These are phyloP conservation scores for Enteromius argenteus DNA, from an alignment of 2,797 vertebrate species.

Conservation along the genomic window DNA sequence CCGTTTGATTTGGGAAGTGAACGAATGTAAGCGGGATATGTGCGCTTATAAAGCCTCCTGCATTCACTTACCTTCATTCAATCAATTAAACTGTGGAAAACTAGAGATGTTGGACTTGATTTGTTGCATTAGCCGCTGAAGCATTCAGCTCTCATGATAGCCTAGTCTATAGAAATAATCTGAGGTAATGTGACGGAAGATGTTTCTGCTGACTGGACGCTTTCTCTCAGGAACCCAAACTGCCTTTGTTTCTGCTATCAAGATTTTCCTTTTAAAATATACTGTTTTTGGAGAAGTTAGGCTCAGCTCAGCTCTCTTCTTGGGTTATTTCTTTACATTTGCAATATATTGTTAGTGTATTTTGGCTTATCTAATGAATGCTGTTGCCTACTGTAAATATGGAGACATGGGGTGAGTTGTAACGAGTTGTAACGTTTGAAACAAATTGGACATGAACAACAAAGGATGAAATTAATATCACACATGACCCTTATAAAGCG, in stretches of 20 bases:
- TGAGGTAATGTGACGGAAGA: conserved; percentile 36
- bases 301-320: neutral
- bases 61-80: neutral
- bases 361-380: neutral
- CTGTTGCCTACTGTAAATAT: neutral
- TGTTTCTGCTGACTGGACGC: conserved; percentile 34
- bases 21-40: neutral
- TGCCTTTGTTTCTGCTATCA: neutral
- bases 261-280: neutral
- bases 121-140: neutral
- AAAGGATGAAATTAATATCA: neutral
- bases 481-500: neutral
- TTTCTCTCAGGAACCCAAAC: neutral
- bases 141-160: neutral
- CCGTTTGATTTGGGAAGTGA: neutral
- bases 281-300: neutral
- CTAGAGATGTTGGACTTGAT: neutral
- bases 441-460: neutral
- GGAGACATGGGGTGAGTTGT: neutral
- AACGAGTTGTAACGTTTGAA: neutral
- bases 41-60: neutral
- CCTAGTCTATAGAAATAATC: neutral
- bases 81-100: neutral
- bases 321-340: neutral
- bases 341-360: neutral